Evolutionary conservation across 2,797 vertebrate genomes (phyloP).

Genomic region (Serranus cabrilla): DNA sequence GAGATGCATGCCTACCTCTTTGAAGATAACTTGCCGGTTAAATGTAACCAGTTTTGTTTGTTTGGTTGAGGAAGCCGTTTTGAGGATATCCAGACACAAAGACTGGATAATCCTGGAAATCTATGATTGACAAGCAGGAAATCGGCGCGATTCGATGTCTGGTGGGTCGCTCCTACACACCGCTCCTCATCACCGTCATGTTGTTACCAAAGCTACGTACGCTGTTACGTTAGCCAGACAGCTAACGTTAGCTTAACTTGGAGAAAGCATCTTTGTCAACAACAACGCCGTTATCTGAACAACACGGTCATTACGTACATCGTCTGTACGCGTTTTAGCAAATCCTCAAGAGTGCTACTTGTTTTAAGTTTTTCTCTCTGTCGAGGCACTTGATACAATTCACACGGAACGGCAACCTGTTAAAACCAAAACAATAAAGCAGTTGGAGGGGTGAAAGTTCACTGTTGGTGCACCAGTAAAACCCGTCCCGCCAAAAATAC

Average conservation of each 20-base stretch:
- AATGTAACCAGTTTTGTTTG: neutral
- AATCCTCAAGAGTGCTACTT: accelerated
- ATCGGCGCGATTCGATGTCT: conserved; percentile 44
- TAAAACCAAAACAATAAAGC: conserved; percentile 82
- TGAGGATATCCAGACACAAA: conserved; percentile 31
- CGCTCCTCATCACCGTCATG: conserved; percentile 63
- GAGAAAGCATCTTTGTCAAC: conserved; percentile 56
- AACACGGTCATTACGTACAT: conserved; percentile 11
- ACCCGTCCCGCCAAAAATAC: conserved; percentile 45
- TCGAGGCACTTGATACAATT: neutral
- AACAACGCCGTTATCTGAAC: neutral
- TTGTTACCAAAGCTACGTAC: conserved; percentile 74
- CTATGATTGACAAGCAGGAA: conserved; percentile 42
- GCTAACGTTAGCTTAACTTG: conserved; percentile 71
- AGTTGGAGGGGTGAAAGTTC: conserved; percentile 73
- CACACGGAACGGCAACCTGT: conserved; percentile 15
- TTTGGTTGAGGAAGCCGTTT: neutral
- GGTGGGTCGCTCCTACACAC: conserved; percentile 54
- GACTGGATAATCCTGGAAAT: conserved; percentile 24
- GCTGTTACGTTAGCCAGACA: conserved; percentile 54
- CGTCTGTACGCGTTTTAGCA: neutral
- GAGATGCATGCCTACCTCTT: conserved; percentile 45
- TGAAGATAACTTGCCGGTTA: conserved; percentile 8
- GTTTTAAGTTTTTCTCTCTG: no score
- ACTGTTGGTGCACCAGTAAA: conserved; percentile 52